These are phyloP conservation scores for Epinotia brunnichana DNA, from an alignment of 2,888 invertebrate species.

Conservation along the genomic window DNA sequence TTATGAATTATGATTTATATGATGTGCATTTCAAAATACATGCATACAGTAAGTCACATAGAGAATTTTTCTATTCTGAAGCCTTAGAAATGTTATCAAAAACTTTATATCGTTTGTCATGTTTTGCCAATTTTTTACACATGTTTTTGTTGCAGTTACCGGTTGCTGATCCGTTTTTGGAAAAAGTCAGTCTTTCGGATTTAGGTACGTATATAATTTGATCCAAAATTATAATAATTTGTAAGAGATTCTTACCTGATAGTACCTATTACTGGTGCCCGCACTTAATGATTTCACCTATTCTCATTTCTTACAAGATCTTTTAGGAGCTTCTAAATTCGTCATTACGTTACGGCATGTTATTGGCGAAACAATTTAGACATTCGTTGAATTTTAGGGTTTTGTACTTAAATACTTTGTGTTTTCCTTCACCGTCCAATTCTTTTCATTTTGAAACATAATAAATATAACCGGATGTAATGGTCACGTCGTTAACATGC, in stretches of 20 bases:
- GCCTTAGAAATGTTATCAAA: no score
- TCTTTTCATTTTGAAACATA: no score
- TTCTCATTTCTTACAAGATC: neutral
- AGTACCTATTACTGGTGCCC: no score
- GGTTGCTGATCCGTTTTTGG: conserved; percentile 95
- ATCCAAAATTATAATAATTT: neutral
- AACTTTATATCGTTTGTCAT: no score
- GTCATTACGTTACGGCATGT: neutral
- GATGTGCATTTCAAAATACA: no score
- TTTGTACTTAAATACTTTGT: neutral
- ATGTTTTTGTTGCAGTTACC: conserved; percentile 87
- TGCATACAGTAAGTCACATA: no score
- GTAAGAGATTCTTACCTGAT: neutral
- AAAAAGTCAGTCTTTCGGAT: conserved; percentile 86
- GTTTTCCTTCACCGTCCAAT: neutral
- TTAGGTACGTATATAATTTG: conserved; percentile 66
- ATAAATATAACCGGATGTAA: no score
- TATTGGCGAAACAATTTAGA: neutral
- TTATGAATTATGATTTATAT: no score
- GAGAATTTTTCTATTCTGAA: no score
- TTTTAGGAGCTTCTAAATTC: neutral
- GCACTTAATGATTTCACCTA: neutral
- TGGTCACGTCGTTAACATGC: no score
- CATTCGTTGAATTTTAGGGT: neutral
- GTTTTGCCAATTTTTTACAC: neutral